Evolutionary conservation across 2,797 vertebrate species (phyloP).

Genomic region (Rhabdophis nuchalis): DNA sequence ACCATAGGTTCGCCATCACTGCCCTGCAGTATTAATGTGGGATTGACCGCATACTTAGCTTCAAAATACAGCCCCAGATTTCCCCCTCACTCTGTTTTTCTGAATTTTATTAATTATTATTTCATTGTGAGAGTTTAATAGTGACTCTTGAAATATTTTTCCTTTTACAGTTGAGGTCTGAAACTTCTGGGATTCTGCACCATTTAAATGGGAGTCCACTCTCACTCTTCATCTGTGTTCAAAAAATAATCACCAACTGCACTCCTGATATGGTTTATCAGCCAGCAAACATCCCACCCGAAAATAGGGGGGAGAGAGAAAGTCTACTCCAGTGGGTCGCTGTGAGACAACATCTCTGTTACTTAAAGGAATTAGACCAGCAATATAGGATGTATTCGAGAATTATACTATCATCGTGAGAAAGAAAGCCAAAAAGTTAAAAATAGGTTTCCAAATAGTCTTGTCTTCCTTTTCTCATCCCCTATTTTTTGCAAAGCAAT

Average conservation of each 20-base stretch:
- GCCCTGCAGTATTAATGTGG: no score
- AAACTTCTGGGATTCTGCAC: not conserved
- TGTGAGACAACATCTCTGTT: not conserved
- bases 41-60: not conserved
- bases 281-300: not conserved
- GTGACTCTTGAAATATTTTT: not conserved
- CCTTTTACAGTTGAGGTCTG: not conserved
- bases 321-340: not conserved
- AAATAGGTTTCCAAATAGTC: not conserved
- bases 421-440: not conserved
- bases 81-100: not conserved
- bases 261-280: not conserved
- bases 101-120: not conserved
- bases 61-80: not conserved
- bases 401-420: not conserved
- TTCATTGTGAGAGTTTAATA: not conserved
- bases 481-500: not conserved
- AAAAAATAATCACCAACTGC: not conserved
- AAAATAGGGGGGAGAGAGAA: not conserved
- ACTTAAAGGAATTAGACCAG: not conserved
- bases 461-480: not conserved
- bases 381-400: not conserved
- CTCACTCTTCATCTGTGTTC: not conserved
- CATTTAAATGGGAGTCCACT: not conserved
- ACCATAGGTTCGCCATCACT: no score